Base-by-base conservation (phyloP, 1,140 invertebrate species). In the Papilio xuthus region DNA sequence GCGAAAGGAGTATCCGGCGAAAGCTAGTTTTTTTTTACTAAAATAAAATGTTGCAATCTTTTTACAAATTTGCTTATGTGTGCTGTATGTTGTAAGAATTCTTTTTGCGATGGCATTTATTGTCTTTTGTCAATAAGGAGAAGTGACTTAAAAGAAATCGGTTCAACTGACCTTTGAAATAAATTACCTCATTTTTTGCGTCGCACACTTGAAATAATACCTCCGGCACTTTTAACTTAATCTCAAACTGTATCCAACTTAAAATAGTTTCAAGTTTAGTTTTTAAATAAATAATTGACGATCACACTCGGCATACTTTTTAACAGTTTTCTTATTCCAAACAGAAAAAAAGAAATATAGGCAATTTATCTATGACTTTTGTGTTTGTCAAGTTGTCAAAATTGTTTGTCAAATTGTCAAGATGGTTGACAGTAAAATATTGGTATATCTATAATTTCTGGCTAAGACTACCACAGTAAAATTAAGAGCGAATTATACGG, bases 71-170 rank as follows among this genome's bases (percentile, higher is more conserved):
- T 47, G 56, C 20, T 60, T 23, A 18, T 6, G n/a, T 56, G 13
- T 50, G 13, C 47, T 53, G 18, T 53, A 53, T 63, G 60, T 28
- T 28, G 60, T 63, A 63, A 63, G 12, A 2, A 63, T 6, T 18
- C 4, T 63, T 6, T 63, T 67, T 2, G 4, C 23, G 23, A 32
- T 28, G 26, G 13, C 60, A 67, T 67, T 67, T 67, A 32, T 67
- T 67, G 23, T 67, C 60, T 28, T 67, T 67, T 26, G 26, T 67
- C 13, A 67, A 67, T 67, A 67, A 67, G 60, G 26, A 67, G 60
- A 67, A 7, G 23, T 67, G 60, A 28, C 60, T 67, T 67, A 67
- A 67, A 67, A 67, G 60, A 63, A 63, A 67, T 67, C 60, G 23
- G 13, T 67, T 23, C 60, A 67, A 28, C 18, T 28, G 60, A 67